Base-by-base conservation (phyloP, 2,113 vertebrate species). In the Cairina moschata region DNA sequence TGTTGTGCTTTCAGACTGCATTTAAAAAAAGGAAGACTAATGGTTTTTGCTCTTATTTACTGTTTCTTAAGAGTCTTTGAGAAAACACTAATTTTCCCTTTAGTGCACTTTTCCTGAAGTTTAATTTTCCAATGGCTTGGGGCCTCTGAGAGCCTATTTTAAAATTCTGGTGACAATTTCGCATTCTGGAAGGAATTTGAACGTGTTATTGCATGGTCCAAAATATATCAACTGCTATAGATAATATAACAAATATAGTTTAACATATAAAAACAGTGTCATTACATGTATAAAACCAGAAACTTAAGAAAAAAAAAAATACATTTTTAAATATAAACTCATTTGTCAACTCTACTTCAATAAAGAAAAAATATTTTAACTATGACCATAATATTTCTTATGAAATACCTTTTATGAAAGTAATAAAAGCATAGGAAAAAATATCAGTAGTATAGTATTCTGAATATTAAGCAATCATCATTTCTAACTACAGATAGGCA, bases 141-240 rank as follows among this genome's bases (percentile, higher is more conserved):
- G 23, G 34, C 6, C 13, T 6, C 3, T 6, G 11, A 67, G 25
- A 83, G 4, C 14, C 69, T 11, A 12, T 85, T 82, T 68, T 56
- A 68, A 91, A 91, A 42, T 78, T 7, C 0, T 40, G 28, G 36
- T 83, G 40, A 67, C 11, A 40, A 69, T 77, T 91, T 88, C 11
- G 11, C 32, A 36, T 44, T 88, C n/a, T 63, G 26, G 44, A 76
- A 93, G 54, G 50, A 54, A 66, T 58, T 31, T 20, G 20, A 68
- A 54, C 4, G 8, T 34, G 25, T 23, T 80, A 14, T 54, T 0
- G 0, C 8, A 4, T 0, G 0, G 13, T 89, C 29, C 59, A 78
- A 88, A 93, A 69, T 48, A 58, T 10, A 77, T 29, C 17, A 60
- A 55, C 25, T 50, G 55, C 8, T 23, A 25, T 55, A 36, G 26